Evolutionary conservation across 1,140 invertebrate species (phyloP).

Genomic region (Geopemphigus sp.): DNA sequence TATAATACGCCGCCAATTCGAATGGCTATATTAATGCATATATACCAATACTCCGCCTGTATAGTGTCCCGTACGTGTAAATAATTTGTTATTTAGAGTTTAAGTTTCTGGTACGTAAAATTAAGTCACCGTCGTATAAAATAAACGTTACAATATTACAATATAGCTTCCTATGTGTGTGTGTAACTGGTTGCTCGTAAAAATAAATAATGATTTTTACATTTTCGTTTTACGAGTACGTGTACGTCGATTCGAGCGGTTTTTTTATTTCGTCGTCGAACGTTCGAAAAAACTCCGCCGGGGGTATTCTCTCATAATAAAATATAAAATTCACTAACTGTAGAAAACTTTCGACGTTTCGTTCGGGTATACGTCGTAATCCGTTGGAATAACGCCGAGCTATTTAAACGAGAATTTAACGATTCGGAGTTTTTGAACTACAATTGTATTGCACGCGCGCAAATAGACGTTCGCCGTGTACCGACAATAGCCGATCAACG

Average conservation of each 20-base stretch:
- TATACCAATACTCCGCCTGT: not conserved
- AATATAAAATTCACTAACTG: not conserved
- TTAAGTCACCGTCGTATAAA: not conserved
- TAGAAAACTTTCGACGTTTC: slow-evolving; percentile 8
- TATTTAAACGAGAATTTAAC: too few species aligned
- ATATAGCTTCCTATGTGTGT: not conserved
- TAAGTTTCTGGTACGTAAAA: not conserved
- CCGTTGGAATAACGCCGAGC: too few species aligned
- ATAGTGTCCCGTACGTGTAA: not conserved
- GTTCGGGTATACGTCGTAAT: not conserved
- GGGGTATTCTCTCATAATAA: slow-evolving; percentile 6
- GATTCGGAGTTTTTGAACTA: not conserved
- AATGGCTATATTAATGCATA: not conserved
- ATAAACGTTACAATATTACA: not conserved
- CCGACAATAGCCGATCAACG: too few species aligned
- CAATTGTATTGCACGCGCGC: too few species aligned
- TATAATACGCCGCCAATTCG: not conserved
- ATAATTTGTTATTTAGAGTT: not conserved
- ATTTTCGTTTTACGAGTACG: not conserved
- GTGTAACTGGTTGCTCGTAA: not conserved
- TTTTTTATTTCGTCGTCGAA: not conserved
- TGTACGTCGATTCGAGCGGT: not conserved
- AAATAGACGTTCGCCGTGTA: too few species aligned
- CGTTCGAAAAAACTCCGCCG: not conserved
- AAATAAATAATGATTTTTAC: not conserved